A percentile compares a stretch with the other conserved stretches of the same genome.
Conservation (phyloP, 2,888 invertebrate species). For the Drosophila macrothrix region DNA sequence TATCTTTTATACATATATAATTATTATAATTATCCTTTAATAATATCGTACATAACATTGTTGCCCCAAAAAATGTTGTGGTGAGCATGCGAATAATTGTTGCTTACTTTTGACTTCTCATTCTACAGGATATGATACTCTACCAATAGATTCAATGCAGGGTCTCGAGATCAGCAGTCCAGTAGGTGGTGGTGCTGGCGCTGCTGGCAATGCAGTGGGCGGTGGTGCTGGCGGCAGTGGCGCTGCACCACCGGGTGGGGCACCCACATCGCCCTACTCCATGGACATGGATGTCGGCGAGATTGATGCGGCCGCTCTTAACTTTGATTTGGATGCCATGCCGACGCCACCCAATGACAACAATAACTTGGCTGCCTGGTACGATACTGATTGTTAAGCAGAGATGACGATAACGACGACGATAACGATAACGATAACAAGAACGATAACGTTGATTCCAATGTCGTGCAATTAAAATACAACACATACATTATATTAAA, state of each 20-base stretch:
- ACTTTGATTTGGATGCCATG: conserved; percentile 92
- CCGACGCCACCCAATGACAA: conserved; percentile 94
- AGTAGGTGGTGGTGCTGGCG: conserved; percentile 78
- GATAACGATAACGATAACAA: conserved; percentile 11
- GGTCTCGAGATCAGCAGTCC: conserved; percentile 93
- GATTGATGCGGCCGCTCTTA: conserved; percentile 90
- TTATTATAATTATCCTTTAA: neutral
- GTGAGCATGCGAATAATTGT: neutral
- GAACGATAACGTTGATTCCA: conserved; percentile 19
- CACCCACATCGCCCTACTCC: conserved; percentile 88
- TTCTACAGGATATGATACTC: conserved; percentile 95
- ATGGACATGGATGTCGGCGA: conserved; percentile 96
- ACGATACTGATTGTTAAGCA: conserved; percentile 96
- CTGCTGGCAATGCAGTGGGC: conserved; percentile 70
- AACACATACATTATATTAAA: conserved; percentile 53
- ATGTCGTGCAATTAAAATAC: conserved; percentile 52
- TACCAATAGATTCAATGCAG: conserved; percentile 98
- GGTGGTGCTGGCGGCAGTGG: conserved; percentile 66
- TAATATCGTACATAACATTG: neutral
- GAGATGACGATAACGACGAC: conserved; percentile 27
- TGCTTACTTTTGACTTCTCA: conserved; percentile 42
- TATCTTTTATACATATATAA: neutral
- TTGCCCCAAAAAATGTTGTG: neutral
- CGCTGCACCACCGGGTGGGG: conserved; percentile 82
- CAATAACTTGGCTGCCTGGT: conserved; percentile 98